Base-by-base conservation (phyloP, 2,888 invertebrate species). In the Microctonus aethiopoides region DNA sequence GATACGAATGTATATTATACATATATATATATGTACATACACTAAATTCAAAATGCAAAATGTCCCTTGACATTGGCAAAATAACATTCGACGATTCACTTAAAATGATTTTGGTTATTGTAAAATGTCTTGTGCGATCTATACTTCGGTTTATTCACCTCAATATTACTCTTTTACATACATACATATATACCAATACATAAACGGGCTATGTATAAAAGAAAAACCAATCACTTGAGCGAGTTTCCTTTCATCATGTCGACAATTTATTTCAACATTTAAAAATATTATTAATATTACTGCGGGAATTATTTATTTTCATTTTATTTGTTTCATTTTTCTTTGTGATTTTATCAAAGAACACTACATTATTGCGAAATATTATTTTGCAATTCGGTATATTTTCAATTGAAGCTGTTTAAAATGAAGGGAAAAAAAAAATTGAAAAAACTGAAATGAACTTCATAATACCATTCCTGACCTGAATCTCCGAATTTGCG, bases 221-320 rank as follows among this genome's bases (percentile, higher is more conserved):
- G n/a, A n/a, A 64, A 51, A 54, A 54, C 34, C 64, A 64, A 64
- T 64, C 64, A 64, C 64, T 64, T 36, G 51, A 52, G 26, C 36
- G 34, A 1, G 20, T 13, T 61, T 61, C 24, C n/a, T 10, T 26
- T 6, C 36, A 16, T 16, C 36, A 39, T 16, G 13, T 36, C 34
- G 16, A 36, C 22, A n/a, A 32, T 22, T 20, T 34, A 20, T 39
- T 39, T 13, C 2, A 39, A 39, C 4, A 13, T 5, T 5, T 39
- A n/a, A n/a, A n/a, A n/a, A n/a, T n/a, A n/a, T n/a, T n/a, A n/a
- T n/a, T n/a, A n/a, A n/a, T n/a, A n/a, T n/a, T 7, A 61, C 22
- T 20, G 13, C 11, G n/a, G 16, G 4, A 39, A n/a, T 57, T 32
- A 32, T 57, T 7, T 29, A 57, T 57, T 32, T 13, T 5, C 4